These are phyloP conservation scores for Rhorus exstirpatorius DNA, from an alignment of 2,888 invertebrate species.

Conservation along the genomic window DNA sequence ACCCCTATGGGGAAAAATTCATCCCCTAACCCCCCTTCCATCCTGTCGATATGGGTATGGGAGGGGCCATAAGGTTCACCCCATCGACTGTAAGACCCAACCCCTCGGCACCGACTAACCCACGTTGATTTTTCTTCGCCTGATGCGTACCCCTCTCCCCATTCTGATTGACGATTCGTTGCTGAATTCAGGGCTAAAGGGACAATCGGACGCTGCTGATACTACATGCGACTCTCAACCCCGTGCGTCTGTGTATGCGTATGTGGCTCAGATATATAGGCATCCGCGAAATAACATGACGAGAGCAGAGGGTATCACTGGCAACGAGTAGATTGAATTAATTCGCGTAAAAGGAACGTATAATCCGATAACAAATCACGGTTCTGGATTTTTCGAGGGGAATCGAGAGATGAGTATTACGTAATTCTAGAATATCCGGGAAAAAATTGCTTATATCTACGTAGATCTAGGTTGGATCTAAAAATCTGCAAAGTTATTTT, in stretches of 20 bases:
- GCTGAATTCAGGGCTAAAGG: constrained; percentile 51
- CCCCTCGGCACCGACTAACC: constrained; percentile 65
- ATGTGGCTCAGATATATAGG: background rate
- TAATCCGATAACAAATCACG: constrained; percentile 29
- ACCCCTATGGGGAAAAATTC: constrained; percentile 78
- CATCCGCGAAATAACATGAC: background rate
- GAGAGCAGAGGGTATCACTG: constrained; percentile 20
- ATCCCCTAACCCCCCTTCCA: constrained; percentile 65
- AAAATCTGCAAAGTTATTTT: too few relatives aligned
- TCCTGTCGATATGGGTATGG: constrained; percentile 37
- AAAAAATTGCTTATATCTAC: too few relatives aligned
- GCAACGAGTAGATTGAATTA: constrained; percentile 17
- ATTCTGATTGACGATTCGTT: constrained; percentile 72
- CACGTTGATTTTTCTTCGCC: constrained; percentile 60
- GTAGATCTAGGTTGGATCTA: too few relatives aligned
- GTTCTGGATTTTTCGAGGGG: background rate
- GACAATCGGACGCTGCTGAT: constrained; percentile 27
- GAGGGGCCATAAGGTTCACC: constrained; percentile 65
- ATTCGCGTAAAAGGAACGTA: constrained; percentile 19
- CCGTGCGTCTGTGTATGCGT: background rate
- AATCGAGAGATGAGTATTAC: too few relatives aligned
- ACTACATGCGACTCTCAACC: constrained; percentile 53
- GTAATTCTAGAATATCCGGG: too few relatives aligned
- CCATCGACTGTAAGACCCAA: constrained; percentile 68
- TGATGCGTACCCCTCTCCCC: constrained; percentile 78